Evolutionary conservation across 2,888 invertebrate species (phyloP), one percentile per base, ranked within the genome.

Genomic region (Caradrina kadenii): DNA sequence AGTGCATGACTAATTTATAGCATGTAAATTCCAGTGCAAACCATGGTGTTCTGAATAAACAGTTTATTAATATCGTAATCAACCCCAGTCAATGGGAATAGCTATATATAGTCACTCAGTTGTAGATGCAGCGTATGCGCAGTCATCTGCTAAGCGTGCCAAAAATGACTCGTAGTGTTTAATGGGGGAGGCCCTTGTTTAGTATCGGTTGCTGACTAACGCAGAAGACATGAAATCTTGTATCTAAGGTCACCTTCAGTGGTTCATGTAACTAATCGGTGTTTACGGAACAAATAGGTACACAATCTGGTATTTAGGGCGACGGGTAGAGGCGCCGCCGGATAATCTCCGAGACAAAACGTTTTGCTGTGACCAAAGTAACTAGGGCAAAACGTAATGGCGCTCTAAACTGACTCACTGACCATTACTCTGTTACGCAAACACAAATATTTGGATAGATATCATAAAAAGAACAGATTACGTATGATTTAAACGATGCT

Each of bases 281-380:
- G 89, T 91, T 90, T 88, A 86, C 89, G 87, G 89, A 90, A 89
- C 89, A 90, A 89, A 92, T 86, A 76, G 77, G 62, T 55, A 88
- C 84, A 83, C 78, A 75, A 77, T 65, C 72, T 70, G 88, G 90
- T 88, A 93, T 93, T 91, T 81, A 83, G 92, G 91, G 82, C 90
- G 83, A 73, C 76, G 83, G 82, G 83, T 75, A 84, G 87, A 90
- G 90, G 91, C 88, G 88, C 85, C 81, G 76, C 77, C 80, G 79
- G 83, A 87, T 92, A 90, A 90, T 89, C 88, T 85, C 87, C 83
- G 85, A 89, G 88, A 89, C 88, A 86, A 88, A 89, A 87, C 82
- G 82, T 75, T 84, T 77, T 72, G 81, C 81, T 86, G 83, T 85
- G 81, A 87, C 84, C 82, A 80, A 81, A 82, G 84, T 78, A 90